phyloP scores from a whole-genome alignment of 2,113 vertebrate species.

The Morphnarchus princeps region DNA sequence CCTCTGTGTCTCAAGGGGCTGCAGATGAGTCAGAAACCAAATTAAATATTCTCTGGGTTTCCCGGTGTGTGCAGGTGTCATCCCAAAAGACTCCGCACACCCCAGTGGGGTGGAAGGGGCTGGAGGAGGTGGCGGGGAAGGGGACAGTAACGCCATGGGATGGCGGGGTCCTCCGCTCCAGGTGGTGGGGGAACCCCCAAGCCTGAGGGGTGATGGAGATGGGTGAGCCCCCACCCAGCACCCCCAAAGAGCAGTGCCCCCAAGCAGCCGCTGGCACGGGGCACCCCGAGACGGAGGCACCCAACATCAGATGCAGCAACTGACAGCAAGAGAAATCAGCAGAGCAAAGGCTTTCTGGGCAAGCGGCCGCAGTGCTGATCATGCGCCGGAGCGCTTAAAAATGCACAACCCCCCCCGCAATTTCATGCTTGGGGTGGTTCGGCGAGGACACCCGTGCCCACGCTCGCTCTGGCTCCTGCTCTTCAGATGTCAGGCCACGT shows the following conservation, averaged over 20 bases:
- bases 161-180: neutral
- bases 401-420: neutral
- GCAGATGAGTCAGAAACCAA: neutral
- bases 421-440: neutral
- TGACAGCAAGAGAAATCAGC: neutral
- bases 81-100: neutral
- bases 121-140: neutral
- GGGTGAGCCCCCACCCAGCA: neutral
- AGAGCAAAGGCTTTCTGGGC: neutral
- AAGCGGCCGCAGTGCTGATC: neutral
- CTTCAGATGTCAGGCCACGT: neutral
- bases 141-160: neutral
- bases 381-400: neutral
- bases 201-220: neutral
- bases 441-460: neutral
- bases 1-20: neutral
- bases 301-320: accelerated
- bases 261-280: accelerated
- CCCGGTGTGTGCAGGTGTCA: neutral
- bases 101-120: neutral
- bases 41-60: neutral
- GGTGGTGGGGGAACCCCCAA: neutral
- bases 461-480: neutral
- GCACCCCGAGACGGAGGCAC: neutral
- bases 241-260: neutral